phyloP scores from a whole-genome alignment of 2,113 vertebrate genomes.

The Prietella phreatophila region DNA sequence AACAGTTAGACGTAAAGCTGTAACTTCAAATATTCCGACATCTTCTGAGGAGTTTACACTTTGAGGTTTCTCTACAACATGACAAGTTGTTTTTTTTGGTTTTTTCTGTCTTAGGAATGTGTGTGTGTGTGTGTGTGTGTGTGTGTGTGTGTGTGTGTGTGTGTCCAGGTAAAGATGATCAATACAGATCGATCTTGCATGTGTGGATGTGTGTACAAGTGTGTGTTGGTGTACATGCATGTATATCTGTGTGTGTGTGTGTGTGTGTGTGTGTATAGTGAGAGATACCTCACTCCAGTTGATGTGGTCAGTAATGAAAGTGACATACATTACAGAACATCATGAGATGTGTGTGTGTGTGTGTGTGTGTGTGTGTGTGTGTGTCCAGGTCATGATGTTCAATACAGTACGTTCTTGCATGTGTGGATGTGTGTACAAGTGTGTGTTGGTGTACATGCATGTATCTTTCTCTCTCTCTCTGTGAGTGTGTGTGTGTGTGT shows the following conservation, averaged over 20 bases:
- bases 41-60: neutral
- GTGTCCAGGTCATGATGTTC: too few relatives aligned
- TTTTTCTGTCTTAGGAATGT: neutral
- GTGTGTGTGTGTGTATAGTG: neutral
- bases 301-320: neutral
- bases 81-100: neutral
- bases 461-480: too few relatives aligned
- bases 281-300: neutral
- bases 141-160: neutral
- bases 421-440: too few relatives aligned
- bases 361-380: conserved; percentile 3
- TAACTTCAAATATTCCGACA: neutral
- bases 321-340: neutral
- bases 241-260: neutral
- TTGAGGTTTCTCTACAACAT: neutral
- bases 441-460: too few relatives aligned
- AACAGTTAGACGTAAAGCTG: neutral
- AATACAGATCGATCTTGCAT: neutral
- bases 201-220: neutral
- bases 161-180: neutral
- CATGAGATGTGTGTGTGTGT: neutral
- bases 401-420: too few relatives aligned
- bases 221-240: neutral
- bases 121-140: neutral
- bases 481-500: too few relatives aligned